Conservation (phyloP, 2,113 vertebrate species). For the Tragelaphus strepsiceros region DNA sequence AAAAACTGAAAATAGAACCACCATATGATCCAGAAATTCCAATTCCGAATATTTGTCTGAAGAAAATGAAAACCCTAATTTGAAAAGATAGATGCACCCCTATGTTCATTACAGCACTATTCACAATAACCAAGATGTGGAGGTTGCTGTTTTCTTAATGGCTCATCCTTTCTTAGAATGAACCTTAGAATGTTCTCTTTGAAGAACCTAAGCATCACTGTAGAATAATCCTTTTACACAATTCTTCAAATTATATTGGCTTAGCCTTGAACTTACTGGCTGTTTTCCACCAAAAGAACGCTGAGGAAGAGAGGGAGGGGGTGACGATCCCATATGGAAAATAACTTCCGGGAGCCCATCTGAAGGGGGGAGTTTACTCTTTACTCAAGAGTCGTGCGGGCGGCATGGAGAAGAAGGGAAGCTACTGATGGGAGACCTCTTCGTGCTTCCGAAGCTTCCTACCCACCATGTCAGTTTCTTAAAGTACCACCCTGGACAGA, state of each 20-base stretch:
- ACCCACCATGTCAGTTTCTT: background rate
- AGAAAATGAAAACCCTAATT: background rate
- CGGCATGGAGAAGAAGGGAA: background rate
- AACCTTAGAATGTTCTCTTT: too few relatives aligned
- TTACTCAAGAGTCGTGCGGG: background rate
- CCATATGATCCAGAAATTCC: background rate
- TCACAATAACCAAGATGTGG: background rate
- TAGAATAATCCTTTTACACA: background rate
- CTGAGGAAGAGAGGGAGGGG: background rate
- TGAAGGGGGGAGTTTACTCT: background rate
- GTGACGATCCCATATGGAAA: accelerated
- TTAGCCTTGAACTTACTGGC: background rate
- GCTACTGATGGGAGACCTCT: background rate
- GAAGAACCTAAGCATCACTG: background rate
- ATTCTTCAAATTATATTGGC: background rate
- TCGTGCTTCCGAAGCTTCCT: background rate
- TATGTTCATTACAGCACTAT: background rate
- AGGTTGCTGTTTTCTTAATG: background rate
- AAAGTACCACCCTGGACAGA: background rate
- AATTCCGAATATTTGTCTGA: background rate
- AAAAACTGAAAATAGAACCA: background rate
- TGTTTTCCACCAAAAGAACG: background rate
- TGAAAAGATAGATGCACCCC: background rate
- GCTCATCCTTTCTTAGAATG: too few relatives aligned
- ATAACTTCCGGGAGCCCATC: background rate